Evolutionary conservation across 1,140 invertebrate genomes (phyloP), one percentile per base, ranked within the genome.

Genomic region (Zaprionus ghesquierei): DNA sequence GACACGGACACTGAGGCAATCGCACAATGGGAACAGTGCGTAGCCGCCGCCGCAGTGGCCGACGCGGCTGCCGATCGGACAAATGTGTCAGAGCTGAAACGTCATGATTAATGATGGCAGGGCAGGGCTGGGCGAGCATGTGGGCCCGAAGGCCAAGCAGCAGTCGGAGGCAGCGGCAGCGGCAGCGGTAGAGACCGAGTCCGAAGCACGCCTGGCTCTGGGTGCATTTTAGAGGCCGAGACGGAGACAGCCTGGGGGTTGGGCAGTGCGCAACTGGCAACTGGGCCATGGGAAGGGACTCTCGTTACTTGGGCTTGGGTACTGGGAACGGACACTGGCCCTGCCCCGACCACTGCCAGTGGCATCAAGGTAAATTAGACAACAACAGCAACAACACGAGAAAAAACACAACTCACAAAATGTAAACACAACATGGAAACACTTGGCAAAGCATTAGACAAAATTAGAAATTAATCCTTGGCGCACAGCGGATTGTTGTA

Each of bases 11-110:
- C n/a, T n/a, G n/a, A n/a, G n/a, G n/a, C 49, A 51, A 51, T 51
- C 20, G 22, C n/a, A 51, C 61, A 54, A 54, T 63, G 49, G 51
- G 35, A 77, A 73, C 68, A 60, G 60, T 77, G 75, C 75, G 75
- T 72, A 53, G 73, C 25, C 55, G 65, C 41, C 53, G 65, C 53
- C 59, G 65, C 53, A 23, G 70, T 38, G 12, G 31, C 46, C 29
- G 50, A 66, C 60, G 63, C 68, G 70, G 81, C 82, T 71, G 82
- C 85, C 79, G 84, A 85, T 89, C 85, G 85, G 85, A 73, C 85
- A 89, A 89, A 89, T 85, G 85, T 89, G 85, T 89, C 85, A 85
- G 85, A 84, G 85, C 81, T 89, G 85, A 89, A 89, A 84, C 80
- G 77, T 89, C 85, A 89, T 89, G 85, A 89, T 89, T 89, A 89